Percentiles rank a stretch among this genome's conserved stretches.
Conservation (phyloP, 2,797 vertebrate species). For the Orestias chungarensis region DNA sequence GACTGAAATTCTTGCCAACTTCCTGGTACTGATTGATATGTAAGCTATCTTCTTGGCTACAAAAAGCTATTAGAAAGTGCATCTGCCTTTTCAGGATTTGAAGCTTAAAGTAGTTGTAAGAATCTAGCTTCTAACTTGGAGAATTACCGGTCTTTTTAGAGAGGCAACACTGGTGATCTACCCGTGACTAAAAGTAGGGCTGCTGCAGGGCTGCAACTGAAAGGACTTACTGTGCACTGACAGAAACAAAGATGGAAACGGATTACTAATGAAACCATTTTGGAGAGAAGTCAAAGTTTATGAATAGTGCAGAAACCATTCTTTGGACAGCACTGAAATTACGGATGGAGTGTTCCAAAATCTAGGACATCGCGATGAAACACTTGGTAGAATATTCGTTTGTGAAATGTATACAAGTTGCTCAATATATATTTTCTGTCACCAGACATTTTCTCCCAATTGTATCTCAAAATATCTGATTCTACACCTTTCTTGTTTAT, state of each 20-base stretch:
- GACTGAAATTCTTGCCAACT: no score
- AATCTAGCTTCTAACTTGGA: conserved; percentile 68
- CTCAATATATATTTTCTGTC: conserved; percentile 28
- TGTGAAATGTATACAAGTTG: conserved; percentile 15
- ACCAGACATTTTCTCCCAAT: conserved; percentile 32
- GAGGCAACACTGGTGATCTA: conserved; percentile 63
- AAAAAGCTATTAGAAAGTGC: conserved; percentile 70
- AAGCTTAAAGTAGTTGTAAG: conserved; percentile 64
- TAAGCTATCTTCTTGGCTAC: conserved; percentile 49
- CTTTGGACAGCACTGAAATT: conserved; percentile 17
- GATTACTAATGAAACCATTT: conserved; percentile 80
- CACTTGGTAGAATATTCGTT: conserved; percentile 45
- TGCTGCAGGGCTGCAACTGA: conserved; percentile 74
- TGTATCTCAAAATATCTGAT: conserved; percentile 27
- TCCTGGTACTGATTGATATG: conserved; percentile 17
- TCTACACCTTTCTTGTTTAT: conserved; percentile 34
- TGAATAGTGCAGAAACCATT: conserved; percentile 43
- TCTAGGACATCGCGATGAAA: conserved; percentile 33
- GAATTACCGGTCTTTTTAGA: conserved; percentile 67
- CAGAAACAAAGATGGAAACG: conserved; percentile 74
- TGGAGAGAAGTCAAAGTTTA: conserved; percentile 59
- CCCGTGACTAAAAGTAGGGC: conserved; percentile 73
- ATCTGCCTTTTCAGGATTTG: conserved; percentile 61
- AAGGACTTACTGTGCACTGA: conserved; percentile 76
- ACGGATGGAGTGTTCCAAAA: conserved; percentile 28